phyloP scores from a whole-genome alignment of 2,888 invertebrate genomes.

The Nymphalis polychloros region DNA sequence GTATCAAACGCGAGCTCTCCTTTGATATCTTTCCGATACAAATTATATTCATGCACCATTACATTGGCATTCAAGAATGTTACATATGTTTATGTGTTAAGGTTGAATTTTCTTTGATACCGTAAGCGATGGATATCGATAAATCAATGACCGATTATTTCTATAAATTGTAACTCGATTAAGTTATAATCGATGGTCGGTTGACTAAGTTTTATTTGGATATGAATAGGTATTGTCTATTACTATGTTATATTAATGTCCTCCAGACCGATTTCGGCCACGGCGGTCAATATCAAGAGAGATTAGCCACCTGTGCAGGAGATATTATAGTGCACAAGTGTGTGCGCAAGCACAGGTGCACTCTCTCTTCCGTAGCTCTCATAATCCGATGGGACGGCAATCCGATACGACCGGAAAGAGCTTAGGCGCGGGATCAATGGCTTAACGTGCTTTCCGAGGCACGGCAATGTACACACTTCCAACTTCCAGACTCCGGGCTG shows the following conservation, averaged over 20 bases:
- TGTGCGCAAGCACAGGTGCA: too few species aligned
- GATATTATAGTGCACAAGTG: too few species aligned
- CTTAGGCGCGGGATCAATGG: too few species aligned
- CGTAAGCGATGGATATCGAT: slow-evolving; percentile 46
- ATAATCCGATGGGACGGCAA: too few species aligned
- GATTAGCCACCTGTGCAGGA: too few species aligned
- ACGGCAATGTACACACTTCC: too few species aligned
- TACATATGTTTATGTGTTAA: slow-evolving; percentile 40
- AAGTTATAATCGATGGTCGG: slow-evolving; percentile 60
- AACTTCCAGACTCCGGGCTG: too few species aligned
- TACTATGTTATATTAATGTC: slow-evolving; percentile 30
- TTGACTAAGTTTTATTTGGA: slow-evolving; percentile 74
- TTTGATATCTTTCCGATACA: slow-evolving; percentile 75
- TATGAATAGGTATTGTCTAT: slow-evolving; percentile 31
- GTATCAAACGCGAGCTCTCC: slow-evolving; percentile 65
- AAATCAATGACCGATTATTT: slow-evolving; percentile 80
- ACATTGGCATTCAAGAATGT: slow-evolving; percentile 38
- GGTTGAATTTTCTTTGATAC: slow-evolving; percentile 35
- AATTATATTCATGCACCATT: slow-evolving; percentile 65
- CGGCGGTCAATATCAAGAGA: too few species aligned
- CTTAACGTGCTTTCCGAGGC: too few species aligned
- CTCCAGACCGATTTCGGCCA: too few species aligned
- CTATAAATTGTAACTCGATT: slow-evolving; percentile 65
- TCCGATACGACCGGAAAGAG: too few species aligned
- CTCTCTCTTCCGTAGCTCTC: too few species aligned